Base-by-base conservation (phyloP, 1,140 invertebrate species). In the Lerema accius region DNA sequence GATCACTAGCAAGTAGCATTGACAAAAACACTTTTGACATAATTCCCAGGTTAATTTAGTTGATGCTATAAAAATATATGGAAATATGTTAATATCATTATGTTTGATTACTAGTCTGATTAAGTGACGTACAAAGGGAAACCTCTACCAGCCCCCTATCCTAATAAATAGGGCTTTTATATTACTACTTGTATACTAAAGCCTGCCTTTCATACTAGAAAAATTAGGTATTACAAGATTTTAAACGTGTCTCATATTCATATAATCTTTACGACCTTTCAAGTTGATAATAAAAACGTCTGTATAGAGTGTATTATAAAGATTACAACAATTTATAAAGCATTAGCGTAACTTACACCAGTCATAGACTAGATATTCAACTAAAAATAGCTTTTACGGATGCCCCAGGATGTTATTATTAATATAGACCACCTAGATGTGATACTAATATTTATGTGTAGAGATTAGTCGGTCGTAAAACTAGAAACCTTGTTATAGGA, bases 381-480 rank as follows among this genome's bases (percentile, higher is more conserved):
- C 55, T 60, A 60, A 37, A 43, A 55, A 50, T 49, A 43, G 35
- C 23, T 28, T 66, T 65, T 61, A 66, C 26, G 50, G 16, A 15
- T 16, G 10, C 4, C 16, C 23, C 5, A 42, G 40, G 56, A 50
- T 40, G 37, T 32, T 32, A 32, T 32, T 32, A 32, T 32, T 32
- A 7, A 35, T 53, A 39, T 14, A 60, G 79, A 79, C 72, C 74
- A 80, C 73, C 76, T 59, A 72, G 72, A 50, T 43, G 56, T 72
- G 67, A 70, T 65, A 62, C 59, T 51, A 48, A 69, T 75, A 71
- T 75, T 66, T 69, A 63, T 67, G 68, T 68, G 53, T 67, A 67
- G 64, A 67, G 72, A 77, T 78, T 80, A 78, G 72, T 66, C 45
- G 60, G 55, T 80, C 79, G 76, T 82, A 78, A 80, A 82, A 74